Percentiles rank a stretch among this genome's conserved stretches.
Evolutionary conservation across 2,888 invertebrate species (phyloP).

Genomic region (Papilio protenor): DNA sequence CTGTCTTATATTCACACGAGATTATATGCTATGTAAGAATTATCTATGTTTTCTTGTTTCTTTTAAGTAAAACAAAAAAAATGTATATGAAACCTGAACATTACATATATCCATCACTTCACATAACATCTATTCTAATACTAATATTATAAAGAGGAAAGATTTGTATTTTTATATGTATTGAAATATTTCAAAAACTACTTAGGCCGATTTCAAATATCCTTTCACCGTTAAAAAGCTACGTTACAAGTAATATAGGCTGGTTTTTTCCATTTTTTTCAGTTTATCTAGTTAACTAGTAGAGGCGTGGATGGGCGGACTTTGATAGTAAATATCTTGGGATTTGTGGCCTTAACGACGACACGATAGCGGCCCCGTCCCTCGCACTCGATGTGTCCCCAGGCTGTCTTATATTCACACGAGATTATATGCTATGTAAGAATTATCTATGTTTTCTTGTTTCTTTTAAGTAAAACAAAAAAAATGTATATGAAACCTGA

Average conservation of each 20-base stretch:
- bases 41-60: constrained; percentile 8
- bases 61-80: not conserved
- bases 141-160: too few relatives aligned
- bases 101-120: too few relatives aligned
- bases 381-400: constrained; percentile 10
- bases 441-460: constrained; percentile 12
- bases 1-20: not conserved
- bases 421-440: constrained; percentile 3
- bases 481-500: not conserved
- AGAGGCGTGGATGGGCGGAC: constrained; percentile 13
- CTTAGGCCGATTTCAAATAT: too few relatives aligned
- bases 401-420: not conserved
- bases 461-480: not conserved
- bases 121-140: too few relatives aligned
- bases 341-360: constrained; percentile 34
- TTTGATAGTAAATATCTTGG: constrained; percentile 30
- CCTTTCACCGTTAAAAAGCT: too few relatives aligned
- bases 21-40: constrained; percentile 3
- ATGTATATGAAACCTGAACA: too few relatives aligned
- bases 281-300: constrained; percentile 6
- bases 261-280: too few relatives aligned
- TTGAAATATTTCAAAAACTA: too few relatives aligned
- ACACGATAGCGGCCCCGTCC: constrained; percentile 14
- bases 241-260: too few relatives aligned
- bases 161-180: too few relatives aligned